phyloP scores from a whole-genome alignment of 2,888 invertebrate species.

The Erpobdella octoculata region DNA sequence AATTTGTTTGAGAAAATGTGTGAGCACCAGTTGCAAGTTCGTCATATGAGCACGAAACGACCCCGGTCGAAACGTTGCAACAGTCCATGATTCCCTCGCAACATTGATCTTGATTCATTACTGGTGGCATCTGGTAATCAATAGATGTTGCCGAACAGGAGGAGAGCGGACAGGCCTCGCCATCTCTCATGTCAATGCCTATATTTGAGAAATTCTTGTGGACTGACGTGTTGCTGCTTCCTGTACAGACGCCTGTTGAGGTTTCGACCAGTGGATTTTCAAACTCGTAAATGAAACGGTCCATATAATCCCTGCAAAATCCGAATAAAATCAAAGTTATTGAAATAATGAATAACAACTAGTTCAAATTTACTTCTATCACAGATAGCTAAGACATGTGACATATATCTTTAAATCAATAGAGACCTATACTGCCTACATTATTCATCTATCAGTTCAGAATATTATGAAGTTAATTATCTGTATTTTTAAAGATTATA shows the following conservation, averaged over 20 bases:
- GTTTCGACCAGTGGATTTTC: constrained; percentile 41
- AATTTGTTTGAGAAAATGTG: too few relatives aligned
- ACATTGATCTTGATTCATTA: not conserved
- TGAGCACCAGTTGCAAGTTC: not conserved
- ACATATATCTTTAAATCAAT: too few relatives aligned
- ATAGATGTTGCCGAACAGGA: constrained; percentile 9
- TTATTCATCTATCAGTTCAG: too few relatives aligned
- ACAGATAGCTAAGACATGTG: too few relatives aligned
- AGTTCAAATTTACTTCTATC: too few relatives aligned
- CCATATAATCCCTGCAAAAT: constrained; percentile 73
- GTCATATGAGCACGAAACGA: not conserved
- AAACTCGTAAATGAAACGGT: constrained; percentile 74
- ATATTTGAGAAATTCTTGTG: constrained; percentile 55
- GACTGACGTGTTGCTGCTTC: constrained; percentile 55
- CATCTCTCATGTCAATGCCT: constrained; percentile 50
- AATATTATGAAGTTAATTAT: too few relatives aligned
- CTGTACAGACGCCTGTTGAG: not conserved
- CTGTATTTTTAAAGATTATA: not conserved
- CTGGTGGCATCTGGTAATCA: too few relatives aligned
- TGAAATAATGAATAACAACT: too few relatives aligned
- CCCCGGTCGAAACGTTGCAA: not conserved
- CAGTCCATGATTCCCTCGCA: not conserved
- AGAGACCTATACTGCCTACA: too few relatives aligned
- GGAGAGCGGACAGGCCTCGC: constrained; percentile 29
- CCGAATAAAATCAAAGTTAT: too few relatives aligned